Base-by-base conservation (phyloP, 2,888 invertebrate genomes). In the Eugnorisma glareosa region DNA sequence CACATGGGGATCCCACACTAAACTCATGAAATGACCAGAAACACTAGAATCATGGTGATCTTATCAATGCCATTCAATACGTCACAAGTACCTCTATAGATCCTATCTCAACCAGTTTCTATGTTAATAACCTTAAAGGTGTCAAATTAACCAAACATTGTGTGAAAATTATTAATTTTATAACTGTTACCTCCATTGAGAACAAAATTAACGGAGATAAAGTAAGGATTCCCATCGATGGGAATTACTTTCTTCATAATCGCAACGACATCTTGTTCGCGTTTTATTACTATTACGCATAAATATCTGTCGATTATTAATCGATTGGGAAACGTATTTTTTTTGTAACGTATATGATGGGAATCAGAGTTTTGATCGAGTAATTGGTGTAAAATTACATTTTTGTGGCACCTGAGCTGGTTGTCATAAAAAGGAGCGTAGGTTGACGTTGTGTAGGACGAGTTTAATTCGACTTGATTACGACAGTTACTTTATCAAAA, bases 41-140 rank as follows among this genome's bases (percentile, higher is more conserved):
- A 81, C 43, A 57, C 66, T 75, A 75, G 67, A 70, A 54, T 67
- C 13, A 73, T 75, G 8, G 43, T 66, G 79, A 79, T 79, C n/a
- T 77, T 81, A 87, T 92, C 92, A 69, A 70, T 21, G 86, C 82
- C 80, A 90, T 86, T 82, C 78, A 90, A 92, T 92, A 91, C 75
- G 18, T 88, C 77, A 87, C 73, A 7, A 69, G 73, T 75, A 86
- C 84, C 86, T 86, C 78, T 84, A 86, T 79, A 87, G 85, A 90
- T 84, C 64, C 48, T 76, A 85, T 86, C 85, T 61, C n/a, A 54
- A 69, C 80, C 71, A 85, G 83, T 81, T 77, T 67, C 68, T 87
- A 86, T 85, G 80, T 72, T 85, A 90, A 88, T 82, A 75, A 64
- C 75, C 67, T 81, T 64, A 21, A 59, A 90, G 88, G 91, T 89